Evolutionary conservation across 2,113 vertebrate species (phyloP).

Genomic region (Spheniscus mendiculus): DNA sequence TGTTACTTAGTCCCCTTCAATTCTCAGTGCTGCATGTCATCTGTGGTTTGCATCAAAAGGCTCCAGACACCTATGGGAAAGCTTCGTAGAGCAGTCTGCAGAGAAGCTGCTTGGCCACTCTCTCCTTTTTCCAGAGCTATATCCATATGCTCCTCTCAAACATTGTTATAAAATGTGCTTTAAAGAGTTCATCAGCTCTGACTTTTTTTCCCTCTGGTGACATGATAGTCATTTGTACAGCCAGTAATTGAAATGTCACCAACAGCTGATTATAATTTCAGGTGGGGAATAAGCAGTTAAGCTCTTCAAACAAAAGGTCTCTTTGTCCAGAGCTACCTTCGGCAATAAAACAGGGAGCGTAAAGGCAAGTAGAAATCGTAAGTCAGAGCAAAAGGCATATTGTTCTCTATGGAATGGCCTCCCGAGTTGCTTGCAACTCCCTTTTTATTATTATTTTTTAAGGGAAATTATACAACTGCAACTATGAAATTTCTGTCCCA

Average conservation of each 20-base stretch:
- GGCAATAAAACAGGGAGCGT: background rate
- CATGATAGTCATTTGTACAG: slow-evolving; percentile 3
- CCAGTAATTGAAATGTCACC: slow-evolving; percentile 21
- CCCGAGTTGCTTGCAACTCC: background rate
- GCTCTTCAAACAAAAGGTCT: slow-evolving; percentile 11
- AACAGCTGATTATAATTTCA: background rate
- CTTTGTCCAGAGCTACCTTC: slow-evolving; percentile 30
- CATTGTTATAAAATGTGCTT: background rate
- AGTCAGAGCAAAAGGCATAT: background rate
- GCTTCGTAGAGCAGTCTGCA: background rate
- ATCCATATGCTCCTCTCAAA: background rate
- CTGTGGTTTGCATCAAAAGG: background rate
- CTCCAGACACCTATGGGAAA: background rate
- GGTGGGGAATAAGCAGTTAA: slow-evolving; percentile 13
- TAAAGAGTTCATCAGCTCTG: slow-evolving; percentile 4
- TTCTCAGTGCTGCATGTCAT: background rate
- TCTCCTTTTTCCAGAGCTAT: background rate
- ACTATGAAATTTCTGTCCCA: background rate
- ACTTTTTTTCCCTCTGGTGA: background rate
- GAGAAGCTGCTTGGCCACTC: background rate
- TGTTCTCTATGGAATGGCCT: background rate
- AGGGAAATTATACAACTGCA: background rate
- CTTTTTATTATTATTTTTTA: background rate
- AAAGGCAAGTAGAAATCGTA: background rate
- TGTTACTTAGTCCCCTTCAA: background rate